A percentile compares a stretch with the other conserved stretches of the same genome.
These are phyloP conservation scores for Caenorhabditis becei DNA, from an alignment of 2,888 invertebrate genomes.

Conservation along the genomic window DNA sequence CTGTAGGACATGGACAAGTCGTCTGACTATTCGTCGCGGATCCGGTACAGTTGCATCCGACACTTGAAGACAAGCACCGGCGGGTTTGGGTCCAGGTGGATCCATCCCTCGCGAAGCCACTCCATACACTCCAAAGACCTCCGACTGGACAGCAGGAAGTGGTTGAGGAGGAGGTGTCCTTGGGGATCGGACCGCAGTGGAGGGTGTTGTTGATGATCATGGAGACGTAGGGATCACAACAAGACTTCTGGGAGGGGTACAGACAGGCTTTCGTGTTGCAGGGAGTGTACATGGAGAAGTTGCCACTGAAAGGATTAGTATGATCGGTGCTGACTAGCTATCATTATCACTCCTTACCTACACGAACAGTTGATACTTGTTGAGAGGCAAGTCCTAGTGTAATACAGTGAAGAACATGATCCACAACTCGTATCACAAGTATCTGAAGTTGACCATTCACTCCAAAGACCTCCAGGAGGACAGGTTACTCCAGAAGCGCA, in stretches of 20 bases:
- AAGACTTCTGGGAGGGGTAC: constrained; percentile 26
- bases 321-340: no score
- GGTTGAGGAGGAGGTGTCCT: neutral
- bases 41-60: constrained; percentile 5
- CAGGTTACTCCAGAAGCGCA: constrained; percentile 18
- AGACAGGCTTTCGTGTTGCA: constrained; percentile 12
- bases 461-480: constrained; percentile 9
- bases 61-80: neutral
- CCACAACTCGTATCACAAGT: neutral
- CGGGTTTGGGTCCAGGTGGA: constrained; percentile 1
- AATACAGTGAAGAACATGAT: neutral
- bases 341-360: no score
- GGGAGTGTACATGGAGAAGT: neutral
- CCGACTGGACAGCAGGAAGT: constrained; percentile 29
- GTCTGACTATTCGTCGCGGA: neutral
- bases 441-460: neutral
- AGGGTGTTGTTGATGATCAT: neutral
- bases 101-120: neutral
- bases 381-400: constrained; percentile 12
- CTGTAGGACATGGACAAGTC: neutral
- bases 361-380: neutral
- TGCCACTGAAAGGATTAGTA: constrained; percentile 15
- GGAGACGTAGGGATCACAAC: constrained; percentile 5
- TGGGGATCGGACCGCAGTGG: constrained; percentile 18
- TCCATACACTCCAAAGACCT: constrained; percentile 23